Conservation (phyloP, 2,797 vertebrate species). For the Cossypha polioptera region DNA sequence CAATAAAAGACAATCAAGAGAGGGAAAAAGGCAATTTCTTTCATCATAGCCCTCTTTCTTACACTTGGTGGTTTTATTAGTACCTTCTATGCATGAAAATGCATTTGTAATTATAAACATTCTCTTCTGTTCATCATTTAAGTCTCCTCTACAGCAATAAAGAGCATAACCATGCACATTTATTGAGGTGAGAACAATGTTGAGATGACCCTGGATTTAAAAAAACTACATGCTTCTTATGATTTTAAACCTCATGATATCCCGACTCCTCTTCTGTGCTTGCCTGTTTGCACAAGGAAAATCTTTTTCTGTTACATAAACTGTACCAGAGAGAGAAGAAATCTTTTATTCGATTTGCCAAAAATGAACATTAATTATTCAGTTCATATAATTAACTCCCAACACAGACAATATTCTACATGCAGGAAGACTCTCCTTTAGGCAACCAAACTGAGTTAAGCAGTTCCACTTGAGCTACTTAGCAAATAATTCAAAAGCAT, state of each 20-base stretch:
- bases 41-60: neutral
- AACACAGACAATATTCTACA: conserved; percentile 49
- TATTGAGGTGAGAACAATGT: neutral
- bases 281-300: neutral
- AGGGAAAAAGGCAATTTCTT: neutral
- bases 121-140: neutral
- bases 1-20: neutral
- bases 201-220: neutral
- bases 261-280: neutral
- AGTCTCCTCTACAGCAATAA: neutral
- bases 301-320: neutral
- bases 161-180: neutral
- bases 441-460: neutral
- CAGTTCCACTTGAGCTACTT: neutral
- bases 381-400: conserved; percentile 52
- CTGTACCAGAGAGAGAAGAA: neutral
- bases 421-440: conserved; percentile 30
- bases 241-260: neutral
- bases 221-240: neutral
- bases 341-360: conserved; percentile 39
- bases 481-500: neutral
- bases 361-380: conserved; percentile 61
- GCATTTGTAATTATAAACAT: neutral
- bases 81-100: neutral
- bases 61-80: neutral